Evolutionary conservation across 2,113 vertebrate species (phyloP).

Genomic region (Noctilio leporinus): DNA sequence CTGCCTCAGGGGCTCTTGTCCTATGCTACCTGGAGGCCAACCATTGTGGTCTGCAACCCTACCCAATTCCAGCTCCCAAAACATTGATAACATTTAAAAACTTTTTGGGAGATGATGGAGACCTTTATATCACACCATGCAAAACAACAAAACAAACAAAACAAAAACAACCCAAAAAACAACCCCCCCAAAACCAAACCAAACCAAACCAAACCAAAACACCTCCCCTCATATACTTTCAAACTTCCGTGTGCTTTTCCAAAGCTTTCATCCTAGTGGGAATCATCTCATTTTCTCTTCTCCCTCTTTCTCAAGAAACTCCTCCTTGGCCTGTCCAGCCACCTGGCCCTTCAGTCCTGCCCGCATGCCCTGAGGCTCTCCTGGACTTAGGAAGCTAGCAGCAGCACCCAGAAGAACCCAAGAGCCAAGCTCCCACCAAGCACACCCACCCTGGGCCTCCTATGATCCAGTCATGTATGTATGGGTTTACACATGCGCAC

Average conservation of each 20-base stretch:
- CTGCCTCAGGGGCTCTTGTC: not conserved
- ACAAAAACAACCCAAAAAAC: no score
- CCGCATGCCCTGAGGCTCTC: not conserved
- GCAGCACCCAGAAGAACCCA: not conserved
- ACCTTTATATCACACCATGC: not conserved
- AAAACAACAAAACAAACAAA: no score
- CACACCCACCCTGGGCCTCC: not conserved
- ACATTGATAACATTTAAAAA: not conserved
- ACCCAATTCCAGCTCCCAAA: not conserved
- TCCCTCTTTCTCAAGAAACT: not conserved
- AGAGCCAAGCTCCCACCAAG: not conserved
- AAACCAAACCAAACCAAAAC: no score
- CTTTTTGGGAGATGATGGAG: not conserved
- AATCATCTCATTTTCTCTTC: not conserved
- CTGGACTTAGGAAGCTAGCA: not conserved
- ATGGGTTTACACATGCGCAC: not conserved
- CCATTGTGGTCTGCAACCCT: not conserved
- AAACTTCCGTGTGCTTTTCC: not conserved
- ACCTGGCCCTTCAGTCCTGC: not conserved
- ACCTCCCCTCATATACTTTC: not conserved
- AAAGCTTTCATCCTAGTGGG: not conserved
- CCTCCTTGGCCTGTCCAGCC: not conserved
- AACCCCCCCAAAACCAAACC: no score
- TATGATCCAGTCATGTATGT: not conserved
- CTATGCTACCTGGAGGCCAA: not conserved